phyloP scores from a whole-genome alignment of 2,888 invertebrate genomes.

The Lathronympha strigana region DNA sequence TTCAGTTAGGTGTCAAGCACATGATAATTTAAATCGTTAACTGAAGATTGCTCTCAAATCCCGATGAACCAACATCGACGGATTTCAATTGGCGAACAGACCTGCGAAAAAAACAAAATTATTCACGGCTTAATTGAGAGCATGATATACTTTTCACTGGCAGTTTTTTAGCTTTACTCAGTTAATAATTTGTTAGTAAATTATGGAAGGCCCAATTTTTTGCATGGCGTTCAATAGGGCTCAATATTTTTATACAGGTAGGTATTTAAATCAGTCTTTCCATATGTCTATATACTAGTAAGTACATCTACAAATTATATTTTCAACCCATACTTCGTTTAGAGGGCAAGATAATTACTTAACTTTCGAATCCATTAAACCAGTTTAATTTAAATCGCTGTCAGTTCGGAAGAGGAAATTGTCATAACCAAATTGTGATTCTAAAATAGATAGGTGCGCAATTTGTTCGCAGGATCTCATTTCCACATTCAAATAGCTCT shows the following conservation, averaged over 20 bases:
- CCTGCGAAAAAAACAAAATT: neutral
- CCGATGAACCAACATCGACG: neutral
- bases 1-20: neutral
- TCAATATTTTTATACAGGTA: neutral
- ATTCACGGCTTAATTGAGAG: neutral
- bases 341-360: conserved; percentile 2
- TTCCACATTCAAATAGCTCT: neutral
- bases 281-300: neutral
- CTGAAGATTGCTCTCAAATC: neutral
- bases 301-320: neutral
- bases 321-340: neutral
- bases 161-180: neutral
- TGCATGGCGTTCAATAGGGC: neutral
- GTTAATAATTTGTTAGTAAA: neutral
- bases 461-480: neutral
- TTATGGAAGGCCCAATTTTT: neutral
- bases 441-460: neutral
- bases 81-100: neutral
- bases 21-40: neutral
- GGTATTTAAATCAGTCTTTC: neutral
- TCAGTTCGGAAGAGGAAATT: conserved; percentile 4
- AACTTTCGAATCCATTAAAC: neutral
- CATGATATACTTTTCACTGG: neutral
- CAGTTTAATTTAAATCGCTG: conserved; percentile 9
- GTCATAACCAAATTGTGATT: conserved; percentile 4